Conservation (phyloP, 2,888 invertebrate genomes). For the Orthosia incerta region DNA sequence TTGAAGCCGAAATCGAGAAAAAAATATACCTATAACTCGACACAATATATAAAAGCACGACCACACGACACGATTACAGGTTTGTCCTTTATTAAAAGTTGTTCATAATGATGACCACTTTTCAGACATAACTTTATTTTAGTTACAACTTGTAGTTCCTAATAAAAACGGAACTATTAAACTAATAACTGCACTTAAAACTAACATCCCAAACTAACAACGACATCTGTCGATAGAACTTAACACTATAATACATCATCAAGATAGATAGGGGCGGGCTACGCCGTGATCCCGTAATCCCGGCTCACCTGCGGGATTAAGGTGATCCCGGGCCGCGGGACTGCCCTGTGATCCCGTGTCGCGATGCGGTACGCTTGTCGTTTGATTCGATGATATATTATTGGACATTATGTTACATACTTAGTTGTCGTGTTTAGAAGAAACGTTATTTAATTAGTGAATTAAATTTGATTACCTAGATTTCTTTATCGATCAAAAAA, state of each 20-base stretch:
- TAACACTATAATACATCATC: conserved; percentile 82
- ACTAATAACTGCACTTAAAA: conserved; percentile 25
- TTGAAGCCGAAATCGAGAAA: too few species aligned
- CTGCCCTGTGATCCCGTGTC: conserved; percentile 68
- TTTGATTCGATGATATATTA: conserved; percentile 66
- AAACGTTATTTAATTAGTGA: background rate
- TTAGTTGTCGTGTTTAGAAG: conserved; percentile 3
- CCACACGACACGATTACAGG: too few species aligned
- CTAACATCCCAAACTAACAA: conserved; percentile 57
- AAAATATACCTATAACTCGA: too few species aligned
- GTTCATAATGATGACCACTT: too few species aligned
- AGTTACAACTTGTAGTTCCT: too few species aligned
- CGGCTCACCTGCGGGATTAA: conserved; percentile 84
- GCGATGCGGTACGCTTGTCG: conserved; percentile 62
- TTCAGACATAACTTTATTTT: too few species aligned
- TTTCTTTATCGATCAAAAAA: background rate
- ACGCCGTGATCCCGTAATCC: conserved; percentile 76
- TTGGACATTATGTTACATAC: conserved; percentile 11
- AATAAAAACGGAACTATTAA: background rate
- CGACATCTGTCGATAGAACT: conserved; percentile 82
- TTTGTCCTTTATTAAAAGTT: too few species aligned
- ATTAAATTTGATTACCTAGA: too few species aligned
- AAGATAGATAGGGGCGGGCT: conserved; percentile 77
- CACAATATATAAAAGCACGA: too few species aligned
- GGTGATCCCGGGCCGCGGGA: conserved; percentile 70